These are phyloP conservation scores for Ptiloglossa arizonensis DNA, from an alignment of 1,140 invertebrate genomes.

Conservation along the genomic window DNA sequence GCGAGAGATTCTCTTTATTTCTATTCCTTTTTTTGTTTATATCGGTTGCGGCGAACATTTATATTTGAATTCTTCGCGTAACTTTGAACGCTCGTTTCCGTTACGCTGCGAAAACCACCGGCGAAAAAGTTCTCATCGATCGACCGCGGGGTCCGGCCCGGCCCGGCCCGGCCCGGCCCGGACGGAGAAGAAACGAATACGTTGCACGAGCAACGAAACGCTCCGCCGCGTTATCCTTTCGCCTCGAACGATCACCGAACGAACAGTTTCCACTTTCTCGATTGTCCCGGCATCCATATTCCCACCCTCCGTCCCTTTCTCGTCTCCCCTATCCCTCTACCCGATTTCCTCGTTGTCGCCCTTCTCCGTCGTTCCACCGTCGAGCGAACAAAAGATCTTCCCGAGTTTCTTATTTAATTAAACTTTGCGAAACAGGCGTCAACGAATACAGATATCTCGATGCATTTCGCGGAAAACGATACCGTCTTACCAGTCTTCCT, in stretches of 20 bases:
- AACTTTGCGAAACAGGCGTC: constrained; percentile 66
- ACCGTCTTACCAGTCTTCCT: constrained; percentile 3
- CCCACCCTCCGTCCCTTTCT: neutral
- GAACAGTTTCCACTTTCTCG: constrained; percentile 35
- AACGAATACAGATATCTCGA: constrained; percentile 69
- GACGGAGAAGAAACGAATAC: neutral
- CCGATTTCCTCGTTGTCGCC: constrained; percentile 29
- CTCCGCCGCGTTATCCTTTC: constrained; percentile 24
- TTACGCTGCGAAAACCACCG: constrained; percentile 1
- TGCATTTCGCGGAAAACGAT: constrained; percentile 55
- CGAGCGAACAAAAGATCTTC: constrained; percentile 37
- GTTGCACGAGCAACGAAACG: neutral
- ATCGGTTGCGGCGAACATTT: constrained; percentile 14
- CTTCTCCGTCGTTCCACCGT: constrained; percentile 1
- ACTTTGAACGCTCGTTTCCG: constrained; percentile 6
- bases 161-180: too few relatives aligned
- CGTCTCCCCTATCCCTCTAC: neutral
- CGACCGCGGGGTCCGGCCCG: neutral
- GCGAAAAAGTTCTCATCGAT: constrained; percentile 30
- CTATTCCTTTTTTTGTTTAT: constrained; percentile 20
- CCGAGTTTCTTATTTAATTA: constrained; percentile 66
- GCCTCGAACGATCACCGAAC: constrained; percentile 19
- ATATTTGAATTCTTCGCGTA: constrained; percentile 40
- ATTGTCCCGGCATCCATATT: constrained; percentile 32
- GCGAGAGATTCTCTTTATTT: neutral